Evolutionary conservation across 30 jellyfish, hydroid and myxozoan species (phyloP).

Genomic region (Aurelia aurita): DNA sequence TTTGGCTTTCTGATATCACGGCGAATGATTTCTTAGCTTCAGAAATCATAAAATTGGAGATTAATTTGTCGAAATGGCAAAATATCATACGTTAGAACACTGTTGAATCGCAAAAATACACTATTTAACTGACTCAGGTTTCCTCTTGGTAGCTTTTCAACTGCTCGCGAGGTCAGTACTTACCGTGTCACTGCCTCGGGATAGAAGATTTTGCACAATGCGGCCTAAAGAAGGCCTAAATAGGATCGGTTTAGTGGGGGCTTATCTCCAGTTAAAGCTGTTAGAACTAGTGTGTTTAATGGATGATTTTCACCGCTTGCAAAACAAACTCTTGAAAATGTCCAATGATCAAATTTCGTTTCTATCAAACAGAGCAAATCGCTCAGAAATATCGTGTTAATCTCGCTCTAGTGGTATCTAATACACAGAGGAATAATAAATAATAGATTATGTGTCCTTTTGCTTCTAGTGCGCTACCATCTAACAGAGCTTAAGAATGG

Average conservation of each 20-base stretch:
- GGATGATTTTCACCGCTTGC: slow-evolving; percentile 65
- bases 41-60: not conserved
- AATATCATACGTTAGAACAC: not conserved
- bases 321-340: slow-evolving; percentile 47
- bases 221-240: slow-evolving; percentile 12
- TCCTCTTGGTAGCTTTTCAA: not conserved
- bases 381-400: slow-evolving; percentile 28
- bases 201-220: slow-evolving; percentile 17
- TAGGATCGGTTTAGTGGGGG: slow-evolving; percentile 12
- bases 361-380: slow-evolving; percentile 58
- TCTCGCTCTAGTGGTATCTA: slow-evolving; percentile 46
- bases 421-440: slow-evolving; percentile 36
- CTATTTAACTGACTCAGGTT: not conserved
- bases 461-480: too few species aligned
- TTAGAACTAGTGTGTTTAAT: slow-evolving; percentile 57
- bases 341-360: slow-evolving; percentile 47
- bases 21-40: too few species aligned
- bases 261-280: slow-evolving; percentile 44
- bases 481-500: too few species aligned
- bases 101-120: not conserved
- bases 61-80: not conserved
- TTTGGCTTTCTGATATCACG: too few species aligned
- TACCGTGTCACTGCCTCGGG: not conserved
- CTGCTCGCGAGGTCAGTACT: slow-evolving; percentile 9
- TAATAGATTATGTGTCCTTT: slow-evolving; percentile 45